phyloP scores from a whole-genome alignment of 2,113 vertebrate species.

The Alethe diademata region DNA sequence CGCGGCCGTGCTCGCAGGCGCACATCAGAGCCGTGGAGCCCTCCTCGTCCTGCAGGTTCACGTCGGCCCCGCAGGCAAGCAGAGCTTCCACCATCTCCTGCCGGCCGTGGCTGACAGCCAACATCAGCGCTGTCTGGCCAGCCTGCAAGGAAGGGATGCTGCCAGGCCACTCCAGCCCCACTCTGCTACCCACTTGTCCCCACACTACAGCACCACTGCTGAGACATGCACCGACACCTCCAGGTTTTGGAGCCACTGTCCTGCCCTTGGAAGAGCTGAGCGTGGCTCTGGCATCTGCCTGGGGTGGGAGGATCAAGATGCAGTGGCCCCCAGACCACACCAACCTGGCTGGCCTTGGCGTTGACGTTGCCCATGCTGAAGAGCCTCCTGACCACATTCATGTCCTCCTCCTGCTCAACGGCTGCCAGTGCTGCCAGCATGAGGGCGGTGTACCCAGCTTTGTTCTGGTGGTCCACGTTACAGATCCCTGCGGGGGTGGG shows the following conservation, averaged over 20 bases:
- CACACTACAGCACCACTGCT: fast-evolving
- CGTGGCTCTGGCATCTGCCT: background rate
- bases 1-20: slow-evolving; percentile 88
- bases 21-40: slow-evolving; percentile 97
- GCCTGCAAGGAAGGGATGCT: slow-evolving; percentile 72
- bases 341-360: slow-evolving; percentile 91
- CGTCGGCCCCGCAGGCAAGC: slow-evolving; percentile 81
- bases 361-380: slow-evolving; percentile 89
- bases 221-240: background rate
- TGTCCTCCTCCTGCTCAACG: slow-evolving; percentile 82
- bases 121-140: slow-evolving; percentile 91
- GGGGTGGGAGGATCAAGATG: background rate
- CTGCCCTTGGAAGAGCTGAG: background rate
- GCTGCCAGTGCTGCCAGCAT: slow-evolving; percentile 91
- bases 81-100: slow-evolving; percentile 92
- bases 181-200: background rate
- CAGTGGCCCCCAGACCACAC: background rate
- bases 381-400: slow-evolving; percentile 86
- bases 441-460: slow-evolving; percentile 92
- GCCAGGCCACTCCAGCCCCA: background rate
- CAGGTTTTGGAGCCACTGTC: background rate
- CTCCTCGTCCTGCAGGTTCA: slow-evolving; percentile 90
- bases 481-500: slow-evolving; percentile 76
- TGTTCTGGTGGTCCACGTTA: slow-evolving; percentile 89
- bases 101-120: slow-evolving; percentile 89